Conservation (phyloP, 2,113 vertebrate genomes). For the Poeciliopsis retropinna region DNA sequence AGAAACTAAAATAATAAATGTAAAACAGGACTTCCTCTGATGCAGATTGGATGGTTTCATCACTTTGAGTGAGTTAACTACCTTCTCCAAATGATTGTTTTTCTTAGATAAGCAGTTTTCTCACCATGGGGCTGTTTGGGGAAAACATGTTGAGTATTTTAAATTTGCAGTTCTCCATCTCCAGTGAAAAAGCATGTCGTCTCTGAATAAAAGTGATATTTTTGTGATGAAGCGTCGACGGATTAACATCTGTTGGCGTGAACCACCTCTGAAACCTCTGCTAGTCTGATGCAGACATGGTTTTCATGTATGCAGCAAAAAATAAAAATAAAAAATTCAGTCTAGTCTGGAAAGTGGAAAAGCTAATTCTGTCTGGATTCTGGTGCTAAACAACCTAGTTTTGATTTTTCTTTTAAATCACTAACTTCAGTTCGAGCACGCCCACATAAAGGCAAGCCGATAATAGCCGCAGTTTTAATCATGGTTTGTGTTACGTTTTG, state of each 20-base stretch:
- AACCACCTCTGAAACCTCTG: not conserved
- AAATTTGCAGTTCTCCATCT: constrained; percentile 24
- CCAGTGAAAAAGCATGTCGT: constrained; percentile 29
- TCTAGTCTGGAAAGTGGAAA: not conserved
- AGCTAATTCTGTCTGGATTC: constrained; percentile 32
- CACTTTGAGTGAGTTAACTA: constrained; percentile 45
- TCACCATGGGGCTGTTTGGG: constrained; percentile 10
- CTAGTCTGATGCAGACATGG: not conserved
- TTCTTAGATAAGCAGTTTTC: constrained; percentile 31
- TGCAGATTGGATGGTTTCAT: not conserved
- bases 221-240: constrained; percentile 14
- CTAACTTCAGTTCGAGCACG: constrained; percentile 24
- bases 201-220: not conserved
- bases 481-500: constrained; percentile 55
- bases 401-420: constrained; percentile 48
- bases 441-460: constrained; percentile 23
- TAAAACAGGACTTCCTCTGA: constrained; percentile 11
- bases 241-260: not conserved
- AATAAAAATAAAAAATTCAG: not conserved
- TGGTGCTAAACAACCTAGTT: constrained; percentile 47
- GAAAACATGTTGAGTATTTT: not conserved
- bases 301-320: constrained; percentile 15
- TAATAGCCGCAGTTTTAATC: constrained; percentile 45
- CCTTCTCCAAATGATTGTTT: constrained; percentile 7
- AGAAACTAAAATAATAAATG: not conserved